Evolutionary conservation across 2,797 vertebrate species (phyloP).

Genomic region (Halcyon leucocephala): DNA sequence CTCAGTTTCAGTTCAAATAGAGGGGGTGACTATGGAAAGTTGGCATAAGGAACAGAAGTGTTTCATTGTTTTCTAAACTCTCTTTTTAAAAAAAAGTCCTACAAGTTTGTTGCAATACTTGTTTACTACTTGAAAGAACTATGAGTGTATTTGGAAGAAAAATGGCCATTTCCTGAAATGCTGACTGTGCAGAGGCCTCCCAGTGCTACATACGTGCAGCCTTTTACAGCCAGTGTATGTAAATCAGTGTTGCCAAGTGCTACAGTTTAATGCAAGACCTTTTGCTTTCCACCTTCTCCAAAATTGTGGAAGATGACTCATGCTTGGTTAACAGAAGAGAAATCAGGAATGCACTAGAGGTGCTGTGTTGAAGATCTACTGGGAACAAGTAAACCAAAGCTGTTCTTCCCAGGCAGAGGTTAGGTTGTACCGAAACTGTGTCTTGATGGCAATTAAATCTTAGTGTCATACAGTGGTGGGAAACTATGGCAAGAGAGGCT

Average conservation of each 20-base stretch:
- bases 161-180: not conserved
- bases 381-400: not conserved
- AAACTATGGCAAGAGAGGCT: not conserved
- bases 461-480: not conserved
- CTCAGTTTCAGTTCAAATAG: not conserved
- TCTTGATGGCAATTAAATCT: not conserved
- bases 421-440: not conserved
- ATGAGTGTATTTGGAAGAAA: not conserved
- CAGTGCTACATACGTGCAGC: not conserved
- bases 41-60: not conserved
- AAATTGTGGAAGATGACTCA: not conserved
- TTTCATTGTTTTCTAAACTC: constrained; percentile 35
- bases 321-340: not conserved
- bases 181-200: not conserved
- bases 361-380: not conserved
- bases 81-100: not conserved
- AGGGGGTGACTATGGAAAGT: constrained; percentile 43
- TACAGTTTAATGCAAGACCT: not conserved
- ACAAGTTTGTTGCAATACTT: not conserved
- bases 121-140: constrained; percentile 6
- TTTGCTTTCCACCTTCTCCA: not conserved
- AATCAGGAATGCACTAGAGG: not conserved
- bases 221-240: not conserved
- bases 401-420: constrained; percentile 1
- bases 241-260: not conserved